These are phyloP conservation scores for Phyllotreta striolata DNA, from an alignment of 2,888 invertebrate genomes.

Conservation along the genomic window DNA sequence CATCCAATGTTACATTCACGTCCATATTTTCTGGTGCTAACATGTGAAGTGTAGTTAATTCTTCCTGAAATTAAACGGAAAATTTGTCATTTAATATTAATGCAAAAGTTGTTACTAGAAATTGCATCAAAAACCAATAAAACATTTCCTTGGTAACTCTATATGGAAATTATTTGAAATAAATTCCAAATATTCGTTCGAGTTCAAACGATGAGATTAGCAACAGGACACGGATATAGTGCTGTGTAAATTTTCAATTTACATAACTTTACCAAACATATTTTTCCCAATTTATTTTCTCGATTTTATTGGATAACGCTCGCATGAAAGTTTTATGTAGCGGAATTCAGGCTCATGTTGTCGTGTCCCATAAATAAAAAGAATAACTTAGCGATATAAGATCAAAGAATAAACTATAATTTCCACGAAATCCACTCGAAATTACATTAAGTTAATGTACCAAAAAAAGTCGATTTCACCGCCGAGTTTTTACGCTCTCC, in stretches of 20 bases:
- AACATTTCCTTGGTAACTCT: neutral
- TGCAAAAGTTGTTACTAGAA: neutral
- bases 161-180: too few species aligned
- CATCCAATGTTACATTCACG: slow-evolving; percentile 29
- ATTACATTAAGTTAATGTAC: slow-evolving; percentile 6
- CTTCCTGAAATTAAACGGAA: slow-evolving; percentile 19
- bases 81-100: neutral
- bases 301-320: too few species aligned
- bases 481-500: neutral
- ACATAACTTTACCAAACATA: too few species aligned
- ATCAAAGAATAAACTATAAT: neutral
- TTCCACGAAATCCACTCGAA: neutral
- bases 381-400: neutral
- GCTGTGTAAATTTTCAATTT: too few species aligned
- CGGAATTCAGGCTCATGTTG: neutral
- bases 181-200: too few species aligned
- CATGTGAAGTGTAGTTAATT: slow-evolving; percentile 15
- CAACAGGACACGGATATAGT: too few species aligned
- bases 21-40: neutral
- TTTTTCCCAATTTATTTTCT: too few species aligned
- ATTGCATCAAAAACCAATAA: too few species aligned
- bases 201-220: too few species aligned
- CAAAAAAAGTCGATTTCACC: neutral
- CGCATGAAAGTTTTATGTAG: too few species aligned
- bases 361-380: neutral